Percentiles rank a stretch among this genome's conserved stretches.
Evolutionary conservation across 2,797 vertebrate species (phyloP).

Genomic region (Austrolebias charrua): DNA sequence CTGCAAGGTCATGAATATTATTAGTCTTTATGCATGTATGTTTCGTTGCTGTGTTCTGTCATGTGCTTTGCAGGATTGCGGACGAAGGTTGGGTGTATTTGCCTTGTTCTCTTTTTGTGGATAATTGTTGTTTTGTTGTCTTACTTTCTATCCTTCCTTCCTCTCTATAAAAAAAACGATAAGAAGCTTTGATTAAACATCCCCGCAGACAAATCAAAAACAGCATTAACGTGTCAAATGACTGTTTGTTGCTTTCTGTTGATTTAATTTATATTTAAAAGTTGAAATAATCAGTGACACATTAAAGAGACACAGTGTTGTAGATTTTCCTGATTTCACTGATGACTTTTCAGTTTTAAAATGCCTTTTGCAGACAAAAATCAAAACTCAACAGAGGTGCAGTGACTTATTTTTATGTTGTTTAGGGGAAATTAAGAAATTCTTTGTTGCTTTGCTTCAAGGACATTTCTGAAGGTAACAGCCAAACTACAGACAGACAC

Average conservation of each 20-base stretch:
- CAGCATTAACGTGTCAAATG: slow-evolving; percentile 5
- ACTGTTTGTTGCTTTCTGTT: neutral
- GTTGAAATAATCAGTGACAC: neutral
- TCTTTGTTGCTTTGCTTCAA: neutral
- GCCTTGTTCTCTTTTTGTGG: too few species aligned
- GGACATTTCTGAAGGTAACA: neutral
- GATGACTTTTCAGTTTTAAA: neutral
- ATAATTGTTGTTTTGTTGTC: too few species aligned
- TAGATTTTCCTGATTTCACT: neutral
- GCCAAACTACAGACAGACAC: neutral
- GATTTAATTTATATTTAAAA: slow-evolving; percentile 26
- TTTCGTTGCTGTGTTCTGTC: too few species aligned
- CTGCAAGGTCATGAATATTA: too few species aligned
- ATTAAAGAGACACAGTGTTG: neutral
- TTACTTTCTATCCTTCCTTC: too few species aligned
- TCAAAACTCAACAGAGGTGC: neutral
- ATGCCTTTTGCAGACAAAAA: neutral
- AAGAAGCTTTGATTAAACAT: slow-evolving; percentile 35
- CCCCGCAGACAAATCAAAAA: neutral
- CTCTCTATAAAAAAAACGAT: too few species aligned
- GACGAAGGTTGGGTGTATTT: too few species aligned
- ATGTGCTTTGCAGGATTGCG: too few species aligned
- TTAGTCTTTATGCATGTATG: too few species aligned
- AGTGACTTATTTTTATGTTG: neutral
- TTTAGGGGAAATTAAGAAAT: neutral